Evolutionary conservation across 2,113 vertebrate species (phyloP).

Genomic region (Tragelaphus scriptus): DNA sequence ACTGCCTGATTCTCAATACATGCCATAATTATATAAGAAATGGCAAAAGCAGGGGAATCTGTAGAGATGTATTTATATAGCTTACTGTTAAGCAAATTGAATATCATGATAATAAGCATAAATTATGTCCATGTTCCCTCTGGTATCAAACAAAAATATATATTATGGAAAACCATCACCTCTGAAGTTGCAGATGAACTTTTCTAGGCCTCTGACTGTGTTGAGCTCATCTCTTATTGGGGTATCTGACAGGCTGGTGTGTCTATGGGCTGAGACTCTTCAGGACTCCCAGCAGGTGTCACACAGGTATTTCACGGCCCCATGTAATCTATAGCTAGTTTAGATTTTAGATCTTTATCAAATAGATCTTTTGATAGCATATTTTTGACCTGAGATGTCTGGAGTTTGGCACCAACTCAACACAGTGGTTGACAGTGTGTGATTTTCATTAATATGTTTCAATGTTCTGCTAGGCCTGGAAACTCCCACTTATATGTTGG

Average conservation of each 20-base stretch:
- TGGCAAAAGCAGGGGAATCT: background rate
- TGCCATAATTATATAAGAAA: background rate
- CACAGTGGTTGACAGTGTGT: background rate
- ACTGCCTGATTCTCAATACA: background rate
- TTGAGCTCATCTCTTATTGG: background rate
- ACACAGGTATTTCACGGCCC: background rate
- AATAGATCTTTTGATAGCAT: background rate
- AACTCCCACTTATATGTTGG: slow-evolving; percentile 24
- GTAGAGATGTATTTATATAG: background rate
- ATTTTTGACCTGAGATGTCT: slow-evolving; percentile 9
- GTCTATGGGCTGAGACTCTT: background rate
- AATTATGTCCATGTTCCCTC: background rate
- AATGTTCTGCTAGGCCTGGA: background rate
- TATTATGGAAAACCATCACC: background rate
- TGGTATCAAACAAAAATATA: background rate
- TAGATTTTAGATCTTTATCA: background rate
- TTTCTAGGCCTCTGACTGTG: background rate
- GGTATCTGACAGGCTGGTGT: background rate
- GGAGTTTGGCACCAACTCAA: slow-evolving; percentile 1
- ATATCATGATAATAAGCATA: background rate
- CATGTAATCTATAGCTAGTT: background rate
- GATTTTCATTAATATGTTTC: slow-evolving; percentile 7
- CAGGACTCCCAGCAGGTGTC: background rate
- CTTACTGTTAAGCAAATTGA: background rate
- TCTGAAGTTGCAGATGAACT: background rate